Base-by-base conservation (phyloP, 1,140 invertebrate genomes). In the Rhopalosiphum padi region DNA sequence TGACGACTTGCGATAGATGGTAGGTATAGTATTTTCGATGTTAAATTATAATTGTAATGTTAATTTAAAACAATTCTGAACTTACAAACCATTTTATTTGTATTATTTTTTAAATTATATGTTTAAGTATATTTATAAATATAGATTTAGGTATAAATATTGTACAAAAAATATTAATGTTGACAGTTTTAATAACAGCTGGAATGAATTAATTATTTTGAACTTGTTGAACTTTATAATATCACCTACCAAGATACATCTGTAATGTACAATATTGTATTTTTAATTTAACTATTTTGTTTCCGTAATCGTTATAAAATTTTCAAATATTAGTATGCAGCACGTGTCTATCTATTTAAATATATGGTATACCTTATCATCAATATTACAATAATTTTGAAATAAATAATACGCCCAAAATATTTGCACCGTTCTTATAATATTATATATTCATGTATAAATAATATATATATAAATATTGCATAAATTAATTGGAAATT, bases 401-500 rank as follows among this genome's bases (percentile, higher is more conserved):
- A 68, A 68, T 68, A 68, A 68, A 68, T 68, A 68, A 68, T 68
- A n/a, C 60, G 9, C n/a, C 30, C 60, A n/a, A 68, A n/a, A 68
- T 68, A 68, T 68, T 68, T 68, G 25, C 30, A 68, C 30, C 60
- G 25, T 68, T 68, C 11, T 68, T 68, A 68, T n/a, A 68, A 4
- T 68, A 30, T 68, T n/a, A 68, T 68, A 68, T 68, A 68, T 68
- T 68, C 30, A 68, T 68, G 25, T n/a, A 68, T 30, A 60, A 60
- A 60, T 37, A 60, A 60, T 37, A 41, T 41, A 41, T 41, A 41
- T 41, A 41, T 68, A n/a, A 18, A 68, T 77, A 77, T 77, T n/a
- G 30, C n/a, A 77, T 77, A 86, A 86, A 86, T 86, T 41, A 43
- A 86, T 83, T 83, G 82, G 35, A 37, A 86, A 86, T 43, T 43